phyloP scores from a whole-genome alignment of 2,888 invertebrate species.

The Crioceris asparagi region DNA sequence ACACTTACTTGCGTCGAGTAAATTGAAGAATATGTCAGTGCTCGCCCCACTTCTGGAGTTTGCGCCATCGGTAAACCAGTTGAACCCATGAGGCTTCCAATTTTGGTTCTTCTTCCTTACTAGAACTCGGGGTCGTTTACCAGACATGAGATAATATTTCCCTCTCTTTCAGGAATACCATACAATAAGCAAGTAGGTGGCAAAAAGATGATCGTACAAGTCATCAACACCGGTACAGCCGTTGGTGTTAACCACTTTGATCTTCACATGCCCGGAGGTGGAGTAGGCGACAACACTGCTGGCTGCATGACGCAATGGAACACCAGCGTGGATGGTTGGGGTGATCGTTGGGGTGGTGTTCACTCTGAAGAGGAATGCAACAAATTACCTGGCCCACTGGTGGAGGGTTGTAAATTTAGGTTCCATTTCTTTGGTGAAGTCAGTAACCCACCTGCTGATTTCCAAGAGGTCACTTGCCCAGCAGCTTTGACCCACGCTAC shows the following conservation, averaged over 20 bases:
- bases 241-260: constrained; percentile 13
- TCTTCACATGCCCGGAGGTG: constrained; percentile 13
- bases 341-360: constrained; percentile 16
- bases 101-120: too few relatives aligned
- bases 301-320: constrained; percentile 16
- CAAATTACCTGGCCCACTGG: constrained; percentile 12
- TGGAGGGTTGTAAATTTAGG: constrained; percentile 14
- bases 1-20: too few relatives aligned
- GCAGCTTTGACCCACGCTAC: too few relatives aligned
- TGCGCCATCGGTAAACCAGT: too few relatives aligned
- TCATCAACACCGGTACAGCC: constrained; percentile 14
- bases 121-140: too few relatives aligned
- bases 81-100: too few relatives aligned
- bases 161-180: too few relatives aligned
- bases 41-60: too few relatives aligned
- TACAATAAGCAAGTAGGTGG: too few relatives aligned
- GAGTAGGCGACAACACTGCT: constrained; percentile 15
- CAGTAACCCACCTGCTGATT: constrained; percentile 15
- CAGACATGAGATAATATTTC: too few relatives aligned
- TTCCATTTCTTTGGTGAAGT: constrained; percentile 17
- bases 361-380: constrained; percentile 11
- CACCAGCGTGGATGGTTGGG: constrained; percentile 14
- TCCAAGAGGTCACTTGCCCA: constrained; percentile 16
- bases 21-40: too few relatives aligned
- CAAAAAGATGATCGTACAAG: too few relatives aligned